Conservation (phyloP, 2,113 vertebrate species). For the Bos taurus region DNA sequence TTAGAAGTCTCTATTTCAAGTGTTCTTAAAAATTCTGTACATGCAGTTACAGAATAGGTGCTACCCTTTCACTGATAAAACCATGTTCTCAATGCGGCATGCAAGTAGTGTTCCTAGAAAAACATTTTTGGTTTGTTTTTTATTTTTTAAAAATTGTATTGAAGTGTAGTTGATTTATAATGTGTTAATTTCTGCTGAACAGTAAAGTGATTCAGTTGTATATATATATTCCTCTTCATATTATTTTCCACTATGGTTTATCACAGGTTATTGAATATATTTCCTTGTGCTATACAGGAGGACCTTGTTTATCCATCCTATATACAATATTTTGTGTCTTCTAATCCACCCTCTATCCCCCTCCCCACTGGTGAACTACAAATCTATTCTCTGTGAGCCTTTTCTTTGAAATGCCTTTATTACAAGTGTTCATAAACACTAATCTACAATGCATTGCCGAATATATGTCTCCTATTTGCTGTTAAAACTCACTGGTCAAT, state of each 20-base stretch:
- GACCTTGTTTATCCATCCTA: background rate
- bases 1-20: background rate
- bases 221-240: background rate
- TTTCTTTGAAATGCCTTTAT: background rate
- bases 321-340: background rate
- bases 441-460: background rate
- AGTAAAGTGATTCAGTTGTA: background rate
- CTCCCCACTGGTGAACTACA: background rate
- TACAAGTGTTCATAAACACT: background rate
- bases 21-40: background rate
- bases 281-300: background rate
- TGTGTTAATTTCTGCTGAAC: background rate
- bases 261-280: background rate
- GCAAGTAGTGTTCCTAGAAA: background rate
- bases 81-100: background rate
- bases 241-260: background rate
- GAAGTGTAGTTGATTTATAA: background rate
- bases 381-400: background rate
- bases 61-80: background rate
- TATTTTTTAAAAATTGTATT: background rate
- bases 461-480: background rate
- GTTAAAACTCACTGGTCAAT: background rate
- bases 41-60: background rate
- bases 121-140: background rate
- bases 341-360: background rate